Base-by-base conservation (phyloP, 2,113 vertebrate species). In the Cyrtonyx montezumae region DNA sequence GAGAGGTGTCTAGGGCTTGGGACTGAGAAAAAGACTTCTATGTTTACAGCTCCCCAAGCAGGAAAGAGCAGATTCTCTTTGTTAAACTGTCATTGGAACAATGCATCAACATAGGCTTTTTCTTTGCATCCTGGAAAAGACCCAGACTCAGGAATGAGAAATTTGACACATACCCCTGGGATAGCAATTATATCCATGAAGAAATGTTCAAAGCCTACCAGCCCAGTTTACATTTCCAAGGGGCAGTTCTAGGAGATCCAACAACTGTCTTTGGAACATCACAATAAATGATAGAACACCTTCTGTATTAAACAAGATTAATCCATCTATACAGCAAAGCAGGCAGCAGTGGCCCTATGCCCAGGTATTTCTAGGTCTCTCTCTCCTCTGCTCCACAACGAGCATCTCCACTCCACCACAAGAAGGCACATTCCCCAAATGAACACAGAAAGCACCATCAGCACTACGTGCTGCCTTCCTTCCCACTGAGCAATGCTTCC, bases 171-270 rank as follows among this genome's bases (percentile, higher is more conserved):
- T 81, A 2, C 26, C 26, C 77, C 19, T 76, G 82, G 48, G 40
- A 88, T 91, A 79, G 56, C 71, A 84, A 21, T 56, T 80, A 45
- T n/a, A 61, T 12, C 63, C 53, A 78, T 22, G 53, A 34, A 90
- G 84, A 61, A 55, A 73, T 74, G 25, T 88, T 68, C 75, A 75
- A 40, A 90, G 69, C 78, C 88, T 80, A 62, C 58, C 90, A 45
- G 34, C 68, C 91, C 69, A 43, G 87, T 91, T 94, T 90, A 87
- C n/a, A 83, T 61, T 58, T 25, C 3, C 22, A 59, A 78, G 74
- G 78, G 55, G 51, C 76, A 90, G 40, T 51, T 28, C 56, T 55
- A 89, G 62, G 93, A 93, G 70, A 92, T 28, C 13, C 36, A 93
- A 67, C 58, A 90, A 69, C 61, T 78, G 8, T 9, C 43, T 88